These are phyloP conservation scores for Callocephalon fimbriatum DNA, from an alignment of 2,113 vertebrate species.

Conservation along the genomic window DNA sequence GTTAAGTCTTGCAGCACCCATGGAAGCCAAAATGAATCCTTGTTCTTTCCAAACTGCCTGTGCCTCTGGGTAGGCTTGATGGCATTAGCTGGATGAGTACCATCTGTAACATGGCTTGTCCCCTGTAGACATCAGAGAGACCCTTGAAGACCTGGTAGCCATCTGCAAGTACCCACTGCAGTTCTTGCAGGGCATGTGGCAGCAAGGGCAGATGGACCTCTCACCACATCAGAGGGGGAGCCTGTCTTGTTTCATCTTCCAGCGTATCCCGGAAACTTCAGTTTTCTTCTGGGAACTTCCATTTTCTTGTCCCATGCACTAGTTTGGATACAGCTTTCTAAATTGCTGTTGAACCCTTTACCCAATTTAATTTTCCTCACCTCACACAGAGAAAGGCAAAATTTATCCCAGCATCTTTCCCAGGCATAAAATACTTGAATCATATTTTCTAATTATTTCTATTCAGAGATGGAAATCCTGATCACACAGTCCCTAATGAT, in stretches of 20 bases:
- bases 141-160: background rate
- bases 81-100: background rate
- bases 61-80: background rate
- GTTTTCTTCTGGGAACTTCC: background rate
- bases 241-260: background rate
- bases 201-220: background rate
- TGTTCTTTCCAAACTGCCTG: background rate
- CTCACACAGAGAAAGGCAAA: background rate
- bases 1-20: background rate
- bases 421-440: background rate
- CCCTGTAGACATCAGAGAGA: background rate
- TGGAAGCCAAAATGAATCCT: background rate
- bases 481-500: conserved; percentile 45
- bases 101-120: background rate
- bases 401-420: conserved; percentile 12
- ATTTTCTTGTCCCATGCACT: background rate
- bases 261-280: background rate
- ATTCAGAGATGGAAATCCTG: conserved; percentile 32
- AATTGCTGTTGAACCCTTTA: background rate
- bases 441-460: conserved; percentile 43
- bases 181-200: background rate
- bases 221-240: background rate
- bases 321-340: background rate
- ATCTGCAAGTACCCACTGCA: background rate
- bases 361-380: background rate